Evolutionary conservation across 1,140 invertebrate species (phyloP).

Genomic region (Linepithema humile): DNA sequence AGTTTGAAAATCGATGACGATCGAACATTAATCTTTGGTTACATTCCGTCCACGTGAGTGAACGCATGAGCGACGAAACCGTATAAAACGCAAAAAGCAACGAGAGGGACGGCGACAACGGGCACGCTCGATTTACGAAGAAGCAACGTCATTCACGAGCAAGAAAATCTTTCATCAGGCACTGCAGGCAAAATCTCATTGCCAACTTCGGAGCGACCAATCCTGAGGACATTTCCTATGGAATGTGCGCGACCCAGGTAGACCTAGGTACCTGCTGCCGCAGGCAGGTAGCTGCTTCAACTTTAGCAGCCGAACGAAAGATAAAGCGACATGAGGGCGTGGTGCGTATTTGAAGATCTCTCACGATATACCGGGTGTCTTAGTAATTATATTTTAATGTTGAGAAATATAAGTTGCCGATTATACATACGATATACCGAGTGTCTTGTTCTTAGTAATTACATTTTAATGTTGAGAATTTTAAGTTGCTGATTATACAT

Average conservation of each 20-base stretch:
- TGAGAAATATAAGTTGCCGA: too few relatives aligned
- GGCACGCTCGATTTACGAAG: constrained; percentile 35
- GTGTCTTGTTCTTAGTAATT: too few relatives aligned
- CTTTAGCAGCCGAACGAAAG: constrained; percentile 1
- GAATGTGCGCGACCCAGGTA: constrained; percentile 49
- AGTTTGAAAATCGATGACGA: background rate
- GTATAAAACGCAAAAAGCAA: background rate
- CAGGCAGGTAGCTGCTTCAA: constrained; percentile 36
- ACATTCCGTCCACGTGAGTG: background rate
- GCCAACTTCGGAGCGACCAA: constrained; percentile 23
- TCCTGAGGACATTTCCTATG: constrained; percentile 49
- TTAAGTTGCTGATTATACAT: too few relatives aligned
- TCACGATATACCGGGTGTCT: background rate
- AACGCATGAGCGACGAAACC: background rate
- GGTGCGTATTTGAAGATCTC: constrained; percentile 45
- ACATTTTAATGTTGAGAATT: too few relatives aligned
- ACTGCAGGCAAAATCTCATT: background rate
- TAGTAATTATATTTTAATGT: background rate
- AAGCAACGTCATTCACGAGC: constrained; percentile 35
- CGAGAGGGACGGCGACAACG: background rate
- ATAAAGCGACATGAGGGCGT: constrained; percentile 50
- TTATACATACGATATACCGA: too few relatives aligned
- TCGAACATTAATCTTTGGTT: background rate
- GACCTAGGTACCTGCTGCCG: constrained; percentile 44
- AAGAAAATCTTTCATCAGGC: constrained; percentile 30